Evolutionary conservation across 1,140 invertebrate genomes (phyloP).

Genomic region (Apis florea): DNA sequence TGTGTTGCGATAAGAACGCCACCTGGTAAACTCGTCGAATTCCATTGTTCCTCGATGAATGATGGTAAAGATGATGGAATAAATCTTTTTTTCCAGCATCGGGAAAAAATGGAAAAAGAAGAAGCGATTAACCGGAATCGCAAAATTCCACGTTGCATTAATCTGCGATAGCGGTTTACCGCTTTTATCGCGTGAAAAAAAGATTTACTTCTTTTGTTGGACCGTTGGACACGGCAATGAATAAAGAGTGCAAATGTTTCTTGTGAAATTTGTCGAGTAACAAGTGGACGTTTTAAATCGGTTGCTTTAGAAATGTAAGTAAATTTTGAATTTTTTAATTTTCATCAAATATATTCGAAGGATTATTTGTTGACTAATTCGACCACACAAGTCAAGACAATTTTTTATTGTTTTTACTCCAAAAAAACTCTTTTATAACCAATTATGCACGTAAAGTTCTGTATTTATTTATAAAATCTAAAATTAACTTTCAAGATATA

Average conservation of each 20-base stretch:
- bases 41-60: constrained; percentile 51
- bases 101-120: neutral
- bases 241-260: constrained; percentile 14
- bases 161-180: constrained; percentile 26
- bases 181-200: neutral
- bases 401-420: too few relatives aligned
- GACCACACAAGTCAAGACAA: too few relatives aligned
- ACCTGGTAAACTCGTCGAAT: constrained; percentile 54
- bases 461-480: too few relatives aligned
- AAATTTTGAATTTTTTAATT: too few relatives aligned
- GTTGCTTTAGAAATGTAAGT: neutral
- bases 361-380: too few relatives aligned
- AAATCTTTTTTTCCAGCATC: constrained; percentile 39
- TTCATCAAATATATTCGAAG: too few relatives aligned
- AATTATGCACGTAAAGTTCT: neutral
- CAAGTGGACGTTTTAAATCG: neutral
- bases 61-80: constrained; percentile 26
- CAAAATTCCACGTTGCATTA: constrained; percentile 45
- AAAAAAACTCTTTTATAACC: too few relatives aligned
- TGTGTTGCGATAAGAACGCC: constrained; percentile 45
- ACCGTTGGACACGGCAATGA: neutral
- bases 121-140: constrained; percentile 40
- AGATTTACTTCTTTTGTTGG: neutral
- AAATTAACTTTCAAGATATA: too few relatives aligned
- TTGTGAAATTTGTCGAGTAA: neutral